Evolutionary conservation across 1,140 invertebrate species (phyloP), one percentile per base, ranked within the genome.

Genomic region (Elysia chlorotica): DNA sequence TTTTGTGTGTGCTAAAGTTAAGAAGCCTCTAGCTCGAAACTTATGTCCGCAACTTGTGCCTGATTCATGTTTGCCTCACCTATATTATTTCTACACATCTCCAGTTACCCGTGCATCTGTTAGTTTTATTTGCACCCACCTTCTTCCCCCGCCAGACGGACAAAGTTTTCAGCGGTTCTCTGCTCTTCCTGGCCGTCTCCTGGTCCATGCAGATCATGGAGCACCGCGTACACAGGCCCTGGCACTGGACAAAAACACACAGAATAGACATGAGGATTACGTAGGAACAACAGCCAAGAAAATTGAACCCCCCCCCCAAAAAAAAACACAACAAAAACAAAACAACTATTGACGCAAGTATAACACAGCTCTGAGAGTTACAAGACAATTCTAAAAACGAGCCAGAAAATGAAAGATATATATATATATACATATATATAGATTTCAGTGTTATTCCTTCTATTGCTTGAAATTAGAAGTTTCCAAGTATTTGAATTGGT

Each of bases 151-250:
- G 77, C 68, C 83, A 78, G 3, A 76, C 56, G 35, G 86, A 80
- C 72, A 97, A 90, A 3, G 95, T 93, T 72, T 92, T 89, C n/a
- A 98, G 87, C 2, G 95, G 94, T 87, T 96, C 95, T 0, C 92
- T 90, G 19, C 93, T 93, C 81, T 93, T 93, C 80, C 91, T 84
- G 0, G 93, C 94, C 19, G 92, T 95, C 19, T 89, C 88, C 88
- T 96, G 96, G 88, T 97, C 92, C 71, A 97, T 93, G 79, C 95
- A 97, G 59, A 98, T 92, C 94, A 97, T 97, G 87, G 96, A 94
- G 86, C 96, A 98, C 69, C 96, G 90, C 14, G 91, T 92, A 81
- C 96, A 98, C 37, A 91, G 90, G 1, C 93, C 93, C 76, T 92
- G 90, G 56, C 92, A 90, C 91, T 95, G 70, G 38, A 53, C 25